Base-by-base conservation (phyloP, 2,797 vertebrate genomes). In the Muraenolepis orangiensis region DNA sequence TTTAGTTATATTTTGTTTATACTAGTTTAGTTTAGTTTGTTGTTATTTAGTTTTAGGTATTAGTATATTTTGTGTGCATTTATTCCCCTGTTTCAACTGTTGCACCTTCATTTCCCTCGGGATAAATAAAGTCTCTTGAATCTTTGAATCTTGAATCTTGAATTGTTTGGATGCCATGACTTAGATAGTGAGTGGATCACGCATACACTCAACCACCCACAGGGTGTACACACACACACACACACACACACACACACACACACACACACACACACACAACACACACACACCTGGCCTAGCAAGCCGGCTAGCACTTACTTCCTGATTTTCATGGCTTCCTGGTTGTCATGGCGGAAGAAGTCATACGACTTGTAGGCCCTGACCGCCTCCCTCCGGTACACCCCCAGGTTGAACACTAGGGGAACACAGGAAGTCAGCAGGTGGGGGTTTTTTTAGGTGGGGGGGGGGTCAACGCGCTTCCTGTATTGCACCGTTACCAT, bases 291-390 rank as follows among this genome's bases (percentile, higher is more conserved):
- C 16, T 20, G 28, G 66, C 16, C 28, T 68, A 18, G 30, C 30
- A 12, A 30, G 16, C 16, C 16, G 8, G n/a, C n/a, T 1, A 16
- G 8, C 40, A 92, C 96, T 93, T 85, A 99, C 98, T 95, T 98
- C 80, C 97, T 94, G 85, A 99, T 99, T 87, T 92, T 96, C 98
- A 99, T 99, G 87, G 98, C 98, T 79, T 97, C 96, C 57, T 95
- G 92, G 0, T 99, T 99, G 90, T 99, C 97, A 0, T 99, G 98
- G 46, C 97, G 95, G 90, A 99, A 99, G 91, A 99, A 99, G 79
- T 99, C 96, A 0, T 96, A 99, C 74, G 98, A 99, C 72, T 98
- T 97, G 80, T 99, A 99, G 1, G 97, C 91, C 84, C 94, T 94
- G 76, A 99, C 97, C 0, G 96, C 97, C 85, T 98, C 93, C 57